Evolutionary conservation across 2,797 vertebrate genomes (phyloP).

Genomic region (Catharus ustulatus): DNA sequence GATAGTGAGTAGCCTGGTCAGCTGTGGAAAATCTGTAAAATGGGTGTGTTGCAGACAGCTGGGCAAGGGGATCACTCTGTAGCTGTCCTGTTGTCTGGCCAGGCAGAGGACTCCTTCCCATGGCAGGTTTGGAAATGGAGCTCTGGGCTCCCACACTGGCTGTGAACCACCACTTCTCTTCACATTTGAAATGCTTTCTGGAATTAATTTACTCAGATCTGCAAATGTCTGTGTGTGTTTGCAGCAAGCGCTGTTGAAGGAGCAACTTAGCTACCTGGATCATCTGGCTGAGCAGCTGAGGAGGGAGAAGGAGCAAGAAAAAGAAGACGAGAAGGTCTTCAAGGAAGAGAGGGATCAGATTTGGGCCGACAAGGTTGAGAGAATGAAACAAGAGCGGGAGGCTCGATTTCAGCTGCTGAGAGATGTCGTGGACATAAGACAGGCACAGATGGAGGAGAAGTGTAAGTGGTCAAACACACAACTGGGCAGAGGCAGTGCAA

Average conservation of each 20-base stretch:
- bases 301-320: conserved; percentile 77
- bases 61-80: not conserved
- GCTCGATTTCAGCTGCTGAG: conserved; percentile 80
- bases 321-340: conserved; percentile 76
- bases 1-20: not conserved
- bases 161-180: not conserved
- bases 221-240: not conserved
- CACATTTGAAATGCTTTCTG: not conserved
- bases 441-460: conserved; percentile 85
- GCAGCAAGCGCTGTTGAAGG: conserved; percentile 79
- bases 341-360: conserved; percentile 76
- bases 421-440: conserved; percentile 81
- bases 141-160: not conserved
- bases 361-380: conserved; percentile 71
- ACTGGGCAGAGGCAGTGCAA: not conserved
- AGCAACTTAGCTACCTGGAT: conserved; percentile 81
- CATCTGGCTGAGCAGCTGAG: conserved; percentile 79
- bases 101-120: not conserved
- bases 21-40: not conserved
- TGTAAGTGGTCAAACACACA: conserved; percentile 62
- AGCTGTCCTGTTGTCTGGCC: not conserved
- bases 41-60: not conserved
- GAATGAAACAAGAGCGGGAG: conserved; percentile 71
- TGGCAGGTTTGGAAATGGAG: not conserved
- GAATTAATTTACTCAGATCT: not conserved